Conservation (phyloP, 1,140 invertebrate genomes). For the Nasonia vitripennis region DNA sequence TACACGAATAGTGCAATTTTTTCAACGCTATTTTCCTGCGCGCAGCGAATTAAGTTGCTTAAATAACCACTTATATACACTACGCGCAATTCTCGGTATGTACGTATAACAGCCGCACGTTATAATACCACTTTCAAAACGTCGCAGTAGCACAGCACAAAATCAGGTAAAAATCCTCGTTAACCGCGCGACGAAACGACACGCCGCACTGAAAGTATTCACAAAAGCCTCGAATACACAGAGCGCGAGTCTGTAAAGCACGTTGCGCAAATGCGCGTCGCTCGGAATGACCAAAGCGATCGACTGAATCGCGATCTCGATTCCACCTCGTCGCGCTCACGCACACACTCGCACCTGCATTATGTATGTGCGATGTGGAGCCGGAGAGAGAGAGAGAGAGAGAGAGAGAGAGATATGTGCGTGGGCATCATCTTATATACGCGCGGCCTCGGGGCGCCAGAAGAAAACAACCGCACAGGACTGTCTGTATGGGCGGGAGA, state of each 20-base stretch:
- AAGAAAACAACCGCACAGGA: constrained; percentile 23
- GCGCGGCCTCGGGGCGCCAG: constrained; percentile 30
- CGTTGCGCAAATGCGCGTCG: not conserved
- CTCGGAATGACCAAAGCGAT: constrained; percentile 36
- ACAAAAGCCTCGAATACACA: not conserved
- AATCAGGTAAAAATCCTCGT: not conserved
- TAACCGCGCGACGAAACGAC: not conserved
- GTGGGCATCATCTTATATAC: constrained; percentile 36
- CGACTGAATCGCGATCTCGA: constrained; percentile 40
- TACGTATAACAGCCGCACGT: too few species aligned
- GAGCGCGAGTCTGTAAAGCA: not conserved
- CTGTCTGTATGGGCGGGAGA: not conserved
- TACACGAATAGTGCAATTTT: not conserved
- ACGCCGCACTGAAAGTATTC: too few species aligned
- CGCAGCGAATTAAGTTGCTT: not conserved
- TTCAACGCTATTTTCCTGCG: not conserved
- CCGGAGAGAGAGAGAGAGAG: not conserved
- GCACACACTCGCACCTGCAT: not conserved
- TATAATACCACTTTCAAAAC: too few species aligned
- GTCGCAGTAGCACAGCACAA: not conserved
- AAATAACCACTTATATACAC: not conserved
- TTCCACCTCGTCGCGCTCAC: not conserved
- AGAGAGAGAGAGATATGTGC: not conserved
- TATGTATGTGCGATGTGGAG: not conserved
- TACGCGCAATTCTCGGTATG: too few species aligned